Conservation (phyloP, 2,888 invertebrate species). For the Drosophila gaucha region DNA sequence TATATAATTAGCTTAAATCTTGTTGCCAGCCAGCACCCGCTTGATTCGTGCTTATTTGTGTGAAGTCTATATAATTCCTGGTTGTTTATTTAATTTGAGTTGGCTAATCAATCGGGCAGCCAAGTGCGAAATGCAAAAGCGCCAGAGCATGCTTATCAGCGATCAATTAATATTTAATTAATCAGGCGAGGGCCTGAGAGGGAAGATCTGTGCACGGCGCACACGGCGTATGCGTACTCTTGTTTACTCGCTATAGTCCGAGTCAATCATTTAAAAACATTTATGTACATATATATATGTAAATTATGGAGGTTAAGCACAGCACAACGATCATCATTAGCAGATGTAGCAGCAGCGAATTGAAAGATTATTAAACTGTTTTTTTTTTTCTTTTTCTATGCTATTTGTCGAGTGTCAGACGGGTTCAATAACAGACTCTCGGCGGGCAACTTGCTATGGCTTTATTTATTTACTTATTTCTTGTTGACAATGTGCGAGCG, state of each 20-base stretch:
- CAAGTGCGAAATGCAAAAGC: constrained; percentile 48
- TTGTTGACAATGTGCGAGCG: constrained; percentile 63
- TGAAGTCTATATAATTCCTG: constrained; percentile 9
- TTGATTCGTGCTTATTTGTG: neutral
- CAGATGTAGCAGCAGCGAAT: constrained; percentile 15
- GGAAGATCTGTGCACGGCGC: constrained; percentile 14
- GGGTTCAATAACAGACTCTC: constrained; percentile 71
- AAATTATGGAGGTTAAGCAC: constrained; percentile 52
- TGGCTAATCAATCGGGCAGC: constrained; percentile 21
- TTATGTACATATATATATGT: neutral
- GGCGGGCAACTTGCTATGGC: constrained; percentile 26
- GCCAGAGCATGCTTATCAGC: constrained; percentile 68
- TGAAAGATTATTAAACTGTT: constrained; percentile 73
- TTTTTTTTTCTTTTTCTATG: constrained; percentile 69
- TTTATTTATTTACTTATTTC: constrained; percentile 43
- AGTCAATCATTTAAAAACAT: constrained; percentile 20
- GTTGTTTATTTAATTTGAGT: constrained; percentile 9
- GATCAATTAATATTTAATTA: constrained; percentile 82
- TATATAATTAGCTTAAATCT: constrained; percentile 8
- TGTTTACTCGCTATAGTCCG: constrained; percentile 38
- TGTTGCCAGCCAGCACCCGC: constrained; percentile 3
- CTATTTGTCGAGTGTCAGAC: constrained; percentile 78
- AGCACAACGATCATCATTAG: constrained; percentile 13
- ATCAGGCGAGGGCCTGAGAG: constrained; percentile 50
- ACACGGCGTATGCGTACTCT: constrained; percentile 63